Evolutionary conservation across 2,113 vertebrate species (phyloP).

Genomic region (Murina feae): DNA sequence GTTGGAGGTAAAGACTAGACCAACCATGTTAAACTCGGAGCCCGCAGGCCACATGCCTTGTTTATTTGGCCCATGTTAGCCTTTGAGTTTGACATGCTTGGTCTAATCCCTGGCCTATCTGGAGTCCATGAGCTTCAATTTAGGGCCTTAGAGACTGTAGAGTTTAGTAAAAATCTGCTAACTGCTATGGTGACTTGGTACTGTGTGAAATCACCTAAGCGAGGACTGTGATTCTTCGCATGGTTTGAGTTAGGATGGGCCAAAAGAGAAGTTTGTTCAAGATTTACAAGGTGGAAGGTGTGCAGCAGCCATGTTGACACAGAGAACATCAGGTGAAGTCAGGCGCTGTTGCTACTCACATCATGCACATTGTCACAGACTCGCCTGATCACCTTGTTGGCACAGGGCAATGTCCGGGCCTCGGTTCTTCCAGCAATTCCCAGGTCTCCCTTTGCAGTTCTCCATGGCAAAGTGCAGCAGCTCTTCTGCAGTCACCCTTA

Average conservation of each 20-base stretch:
- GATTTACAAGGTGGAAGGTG: background rate
- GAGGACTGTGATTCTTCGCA: background rate
- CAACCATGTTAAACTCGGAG: no score
- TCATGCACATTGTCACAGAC: background rate
- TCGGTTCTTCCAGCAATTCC: background rate
- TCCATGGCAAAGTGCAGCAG: no score
- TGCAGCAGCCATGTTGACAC: background rate
- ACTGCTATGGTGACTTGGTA: background rate
- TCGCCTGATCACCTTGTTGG: background rate
- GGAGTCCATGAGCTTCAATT: background rate
- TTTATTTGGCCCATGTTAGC: no score
- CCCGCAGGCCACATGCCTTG: no score
- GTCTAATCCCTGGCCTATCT: background rate
- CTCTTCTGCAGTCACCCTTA: background rate
- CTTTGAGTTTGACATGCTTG: no score
- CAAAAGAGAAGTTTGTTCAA: background rate
- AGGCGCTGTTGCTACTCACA: background rate
- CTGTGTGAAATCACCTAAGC: background rate
- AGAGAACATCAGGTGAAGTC: background rate
- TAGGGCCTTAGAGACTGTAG: background rate
- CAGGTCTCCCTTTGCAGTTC: background rate
- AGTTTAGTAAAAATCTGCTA: background rate
- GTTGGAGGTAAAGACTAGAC: background rate
- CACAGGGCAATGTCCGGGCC: background rate
- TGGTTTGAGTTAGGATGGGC: background rate